These are phyloP conservation scores for Clusia tigrina DNA, from an alignment of 2,888 invertebrate species.

Conservation along the genomic window DNA sequence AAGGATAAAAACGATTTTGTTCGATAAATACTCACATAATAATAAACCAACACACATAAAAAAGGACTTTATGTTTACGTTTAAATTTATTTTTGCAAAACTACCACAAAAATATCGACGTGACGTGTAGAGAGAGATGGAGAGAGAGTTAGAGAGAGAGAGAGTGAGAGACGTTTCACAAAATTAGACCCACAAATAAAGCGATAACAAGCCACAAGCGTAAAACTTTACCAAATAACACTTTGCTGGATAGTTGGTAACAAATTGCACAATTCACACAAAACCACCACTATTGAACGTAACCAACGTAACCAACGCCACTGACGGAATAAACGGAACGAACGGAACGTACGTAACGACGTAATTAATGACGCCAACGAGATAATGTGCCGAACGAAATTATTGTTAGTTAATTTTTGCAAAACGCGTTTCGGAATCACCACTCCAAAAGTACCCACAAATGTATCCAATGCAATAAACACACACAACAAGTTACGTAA, in stretches of 20 bases:
- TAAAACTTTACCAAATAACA: neutral
- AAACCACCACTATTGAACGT: neutral
- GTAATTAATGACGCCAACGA: slow-evolving; percentile 27
- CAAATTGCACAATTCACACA: neutral
- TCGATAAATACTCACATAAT: slow-evolving; percentile 51
- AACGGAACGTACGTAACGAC: slow-evolving; percentile 2
- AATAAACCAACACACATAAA: slow-evolving; percentile 42
- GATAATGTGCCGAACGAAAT: slow-evolving; percentile 20
- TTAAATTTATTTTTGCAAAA: slow-evolving; percentile 12
- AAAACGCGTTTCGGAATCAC: neutral
- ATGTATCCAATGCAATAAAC: slow-evolving; percentile 19
- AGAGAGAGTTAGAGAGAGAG: too few species aligned
- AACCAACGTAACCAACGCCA: too few species aligned
- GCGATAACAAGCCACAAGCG: slow-evolving; percentile 1
- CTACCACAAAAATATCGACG: neutral
- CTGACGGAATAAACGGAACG: too few species aligned
- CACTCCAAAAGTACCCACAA: neutral
- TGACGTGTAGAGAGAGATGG: too few species aligned
- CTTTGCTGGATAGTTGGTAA: neutral
- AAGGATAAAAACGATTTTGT: slow-evolving; percentile 23
- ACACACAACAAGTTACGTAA: neutral
- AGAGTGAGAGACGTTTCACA: neutral
- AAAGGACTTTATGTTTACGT: slow-evolving; percentile 25
- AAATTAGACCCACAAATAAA: neutral
- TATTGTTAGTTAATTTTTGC: neutral